Conservation (phyloP, 2,113 vertebrate species). For the Limnothrissa miodon region DNA sequence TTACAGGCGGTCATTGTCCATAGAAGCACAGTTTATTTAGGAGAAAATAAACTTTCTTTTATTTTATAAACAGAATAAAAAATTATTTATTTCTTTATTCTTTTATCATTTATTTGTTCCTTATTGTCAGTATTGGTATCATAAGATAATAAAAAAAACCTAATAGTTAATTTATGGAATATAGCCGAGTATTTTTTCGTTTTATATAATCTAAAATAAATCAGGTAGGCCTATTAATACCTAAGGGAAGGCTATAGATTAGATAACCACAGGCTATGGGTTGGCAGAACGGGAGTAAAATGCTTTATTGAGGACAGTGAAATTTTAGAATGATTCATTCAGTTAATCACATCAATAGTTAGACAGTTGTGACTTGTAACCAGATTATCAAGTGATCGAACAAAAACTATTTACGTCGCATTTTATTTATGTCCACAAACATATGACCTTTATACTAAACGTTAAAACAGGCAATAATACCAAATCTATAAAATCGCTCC, state of each 20-base stretch:
- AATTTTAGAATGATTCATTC: slow-evolving; percentile 10
- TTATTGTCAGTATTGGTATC: neutral
- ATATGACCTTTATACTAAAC: slow-evolving; percentile 15
- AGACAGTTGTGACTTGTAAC: neutral
- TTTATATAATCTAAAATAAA: neutral
- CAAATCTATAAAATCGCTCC: neutral
- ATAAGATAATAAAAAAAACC: neutral
- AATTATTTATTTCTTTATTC: neutral
- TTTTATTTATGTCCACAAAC: slow-evolving; percentile 18
- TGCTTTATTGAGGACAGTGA: neutral
- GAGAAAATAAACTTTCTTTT: neutral
- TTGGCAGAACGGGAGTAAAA: neutral
- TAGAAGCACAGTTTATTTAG: neutral
- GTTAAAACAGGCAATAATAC: slow-evolving; percentile 1
- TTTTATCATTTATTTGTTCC: too few relatives aligned
- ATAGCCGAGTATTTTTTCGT: neutral
- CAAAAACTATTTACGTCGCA: slow-evolving; percentile 1
- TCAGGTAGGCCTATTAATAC: neutral
- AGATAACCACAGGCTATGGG: neutral
- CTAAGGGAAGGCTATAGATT: neutral
- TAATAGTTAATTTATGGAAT: neutral
- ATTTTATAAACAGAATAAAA: neutral
- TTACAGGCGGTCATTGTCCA: neutral
- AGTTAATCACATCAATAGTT: neutral
- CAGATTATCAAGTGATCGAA: slow-evolving; percentile 8